These are phyloP conservation scores for Dynastes hyllus DNA, from an alignment of 2,888 invertebrate genomes.

Conservation along the genomic window DNA sequence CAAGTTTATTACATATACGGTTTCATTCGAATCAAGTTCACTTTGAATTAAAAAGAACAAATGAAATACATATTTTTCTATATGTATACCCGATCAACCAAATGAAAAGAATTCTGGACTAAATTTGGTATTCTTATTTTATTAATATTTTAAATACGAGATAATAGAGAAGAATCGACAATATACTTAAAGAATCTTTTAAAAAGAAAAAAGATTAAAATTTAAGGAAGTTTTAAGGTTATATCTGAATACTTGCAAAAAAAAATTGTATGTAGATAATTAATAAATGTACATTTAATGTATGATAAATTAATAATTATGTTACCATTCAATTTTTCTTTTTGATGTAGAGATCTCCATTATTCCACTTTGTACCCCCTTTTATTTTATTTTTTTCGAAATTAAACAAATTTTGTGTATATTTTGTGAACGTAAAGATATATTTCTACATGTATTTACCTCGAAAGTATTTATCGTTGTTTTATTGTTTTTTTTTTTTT, in stretches of 20 bases:
- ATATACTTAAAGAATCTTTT: slow-evolving; percentile 4
- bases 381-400: no score
- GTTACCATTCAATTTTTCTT: slow-evolving; percentile 9
- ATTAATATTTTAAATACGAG: not conserved
- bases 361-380: no score
- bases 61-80: no score
- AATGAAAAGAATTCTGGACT: not conserved
- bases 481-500: not conserved
- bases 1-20: not conserved
- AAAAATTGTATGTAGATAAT: not conserved
- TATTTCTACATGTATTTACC: not conserved
- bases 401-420: no score
- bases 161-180: not conserved
- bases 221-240: not conserved
- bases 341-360: no score
- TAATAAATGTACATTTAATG: slow-evolving; percentile 39
- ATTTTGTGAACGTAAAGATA: not conserved
- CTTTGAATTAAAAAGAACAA: no score
- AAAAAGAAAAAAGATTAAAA: not conserved
- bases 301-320: slow-evolving; percentile 26
- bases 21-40: no score
- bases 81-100: no score
- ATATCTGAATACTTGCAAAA: not conserved
- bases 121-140: not conserved
- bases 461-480: not conserved